Evolutionary conservation across 2,113 vertebrate species (phyloP).

Genomic region (Arizona elegans): DNA sequence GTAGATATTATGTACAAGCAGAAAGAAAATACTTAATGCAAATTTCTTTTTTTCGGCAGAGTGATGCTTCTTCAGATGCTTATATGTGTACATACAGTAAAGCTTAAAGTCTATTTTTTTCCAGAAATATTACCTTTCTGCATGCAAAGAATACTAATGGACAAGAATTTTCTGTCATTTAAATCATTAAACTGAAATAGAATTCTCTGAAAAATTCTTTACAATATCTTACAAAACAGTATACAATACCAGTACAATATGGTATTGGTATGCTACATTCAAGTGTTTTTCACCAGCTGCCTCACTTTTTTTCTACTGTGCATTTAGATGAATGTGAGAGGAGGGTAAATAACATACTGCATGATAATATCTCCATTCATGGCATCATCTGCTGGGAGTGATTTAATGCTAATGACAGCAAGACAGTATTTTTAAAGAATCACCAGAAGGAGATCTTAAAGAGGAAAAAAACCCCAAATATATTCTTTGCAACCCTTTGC

Average conservation of each 20-base stretch:
- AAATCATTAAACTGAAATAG: background rate
- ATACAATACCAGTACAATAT: too few species aligned
- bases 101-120: background rate
- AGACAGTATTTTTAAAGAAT: constrained; percentile 46
- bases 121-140: background rate
- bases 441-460: constrained; percentile 38
- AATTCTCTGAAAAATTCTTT: background rate
- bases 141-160: background rate
- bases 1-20: background rate
- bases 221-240: background rate
- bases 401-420: constrained; percentile 51
- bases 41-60: background rate
- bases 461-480: constrained; percentile 23
- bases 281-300: background rate
- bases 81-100: background rate
- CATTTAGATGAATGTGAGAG: constrained; percentile 20
- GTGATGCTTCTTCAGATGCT: background rate
- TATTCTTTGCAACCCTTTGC: constrained; percentile 37
- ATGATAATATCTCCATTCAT: constrained; percentile 58
- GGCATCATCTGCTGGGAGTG: constrained; percentile 56
- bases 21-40: background rate
- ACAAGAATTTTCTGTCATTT: background rate
- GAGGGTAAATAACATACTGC: constrained; percentile 61
- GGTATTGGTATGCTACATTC: background rate
- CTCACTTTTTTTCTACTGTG: background rate